Evolutionary conservation across 2,113 vertebrate species (phyloP).

Genomic region (Garra rufa): DNA sequence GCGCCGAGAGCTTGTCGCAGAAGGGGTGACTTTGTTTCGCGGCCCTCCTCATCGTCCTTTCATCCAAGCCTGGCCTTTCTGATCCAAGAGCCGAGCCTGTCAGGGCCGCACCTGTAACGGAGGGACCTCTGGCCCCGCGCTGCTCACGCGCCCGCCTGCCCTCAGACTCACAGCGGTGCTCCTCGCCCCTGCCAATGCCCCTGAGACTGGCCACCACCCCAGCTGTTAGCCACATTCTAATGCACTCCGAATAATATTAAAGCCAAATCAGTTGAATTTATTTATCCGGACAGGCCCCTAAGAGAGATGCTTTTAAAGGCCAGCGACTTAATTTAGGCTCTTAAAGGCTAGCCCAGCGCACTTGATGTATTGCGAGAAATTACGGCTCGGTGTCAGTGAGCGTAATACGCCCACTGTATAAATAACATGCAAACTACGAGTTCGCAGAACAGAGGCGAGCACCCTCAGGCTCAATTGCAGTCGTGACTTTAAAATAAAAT

Average conservation of each 20-base stretch:
- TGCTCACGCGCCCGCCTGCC: constrained; percentile 24
- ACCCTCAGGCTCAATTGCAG: constrained; percentile 61
- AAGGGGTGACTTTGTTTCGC: constrained; percentile 69
- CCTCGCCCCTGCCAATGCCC: constrained; percentile 21
- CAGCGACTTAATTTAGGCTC: constrained; percentile 79
- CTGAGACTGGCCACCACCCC: constrained; percentile 70
- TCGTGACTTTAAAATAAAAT: constrained; percentile 65
- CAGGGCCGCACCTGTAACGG: constrained; percentile 77
- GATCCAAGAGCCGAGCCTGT: constrained; percentile 73
- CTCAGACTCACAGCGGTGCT: constrained; percentile 35
- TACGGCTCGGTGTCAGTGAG: constrained; percentile 68
- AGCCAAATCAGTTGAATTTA: constrained; percentile 77
- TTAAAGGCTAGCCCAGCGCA: constrained; percentile 74
- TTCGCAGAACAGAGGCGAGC: constrained; percentile 60
- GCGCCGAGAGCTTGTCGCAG: constrained; percentile 49
- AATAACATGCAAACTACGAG: constrained; percentile 70
- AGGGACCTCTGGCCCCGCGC: constrained; percentile 61
- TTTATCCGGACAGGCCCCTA: constrained; percentile 74
- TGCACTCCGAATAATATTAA: constrained; percentile 80
- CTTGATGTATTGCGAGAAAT: constrained; percentile 73
- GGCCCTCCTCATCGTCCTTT: constrained; percentile 67
- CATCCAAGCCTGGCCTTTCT: constrained; percentile 69
- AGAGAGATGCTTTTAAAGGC: constrained; percentile 81
- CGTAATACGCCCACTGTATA: constrained; percentile 62
- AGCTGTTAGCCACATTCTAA: constrained; percentile 80